Percentiles rank a stretch among this genome's conserved stretches.
phyloP scores from a whole-genome alignment of 2,113 vertebrate species.

The Pedetes capensis region DNA sequence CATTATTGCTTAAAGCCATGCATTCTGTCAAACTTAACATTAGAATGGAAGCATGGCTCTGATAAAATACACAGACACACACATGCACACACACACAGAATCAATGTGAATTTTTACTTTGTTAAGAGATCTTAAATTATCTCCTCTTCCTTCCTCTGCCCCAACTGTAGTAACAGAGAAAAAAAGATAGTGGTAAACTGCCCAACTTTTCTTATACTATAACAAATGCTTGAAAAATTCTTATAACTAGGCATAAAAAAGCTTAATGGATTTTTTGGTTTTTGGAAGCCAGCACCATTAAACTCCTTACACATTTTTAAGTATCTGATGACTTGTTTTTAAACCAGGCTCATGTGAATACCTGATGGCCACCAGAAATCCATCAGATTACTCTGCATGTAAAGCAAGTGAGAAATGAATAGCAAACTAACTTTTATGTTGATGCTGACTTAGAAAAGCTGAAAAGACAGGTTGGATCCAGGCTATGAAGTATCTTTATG shows the following conservation, averaged over 20 bases:
- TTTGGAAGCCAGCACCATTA: background rate
- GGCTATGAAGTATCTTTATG: rapidly evolving
- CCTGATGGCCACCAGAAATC: background rate
- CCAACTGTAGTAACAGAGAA: background rate
- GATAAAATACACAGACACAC: too few relatives aligned
- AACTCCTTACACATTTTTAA: background rate
- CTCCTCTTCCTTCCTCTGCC: background rate
- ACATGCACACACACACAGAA: too few relatives aligned
- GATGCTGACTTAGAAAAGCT: background rate
- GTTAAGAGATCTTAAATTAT: background rate
- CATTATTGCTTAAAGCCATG: background rate
- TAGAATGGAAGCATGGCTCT: background rate
- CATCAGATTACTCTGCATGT: background rate
- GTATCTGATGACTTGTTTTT: background rate
- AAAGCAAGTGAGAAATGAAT: background rate
- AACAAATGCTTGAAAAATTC: background rate
- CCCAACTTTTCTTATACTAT: background rate
- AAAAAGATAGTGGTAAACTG: background rate
- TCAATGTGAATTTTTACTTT: background rate
- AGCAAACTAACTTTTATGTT: background rate
- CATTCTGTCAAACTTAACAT: background rate
- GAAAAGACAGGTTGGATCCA: background rate
- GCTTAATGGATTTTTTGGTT: background rate
- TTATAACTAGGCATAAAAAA: background rate
- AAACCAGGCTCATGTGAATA: background rate